These are phyloP conservation scores for Recurvirostra avosetta DNA, from an alignment of 2,113 vertebrate genomes.

Conservation along the genomic window DNA sequence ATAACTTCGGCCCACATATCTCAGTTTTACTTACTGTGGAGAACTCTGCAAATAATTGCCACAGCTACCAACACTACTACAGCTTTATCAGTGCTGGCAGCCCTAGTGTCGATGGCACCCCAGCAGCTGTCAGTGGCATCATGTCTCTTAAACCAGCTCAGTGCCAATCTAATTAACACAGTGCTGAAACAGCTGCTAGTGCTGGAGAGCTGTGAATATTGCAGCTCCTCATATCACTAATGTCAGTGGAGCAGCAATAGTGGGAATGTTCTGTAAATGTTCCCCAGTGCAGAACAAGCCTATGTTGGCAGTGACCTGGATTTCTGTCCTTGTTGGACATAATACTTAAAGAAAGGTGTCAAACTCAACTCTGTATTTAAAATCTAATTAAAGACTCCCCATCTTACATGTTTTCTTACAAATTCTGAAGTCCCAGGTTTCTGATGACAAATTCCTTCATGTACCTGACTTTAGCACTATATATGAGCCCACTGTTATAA, in stretches of 20 bases:
- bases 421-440: neutral
- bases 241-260: neutral
- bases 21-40: neutral
- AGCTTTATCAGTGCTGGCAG: conserved; percentile 45
- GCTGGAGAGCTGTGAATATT: conserved; percentile 37
- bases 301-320: neutral
- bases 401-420: neutral
- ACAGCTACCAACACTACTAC: neutral
- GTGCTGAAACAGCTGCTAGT: conserved; percentile 48
- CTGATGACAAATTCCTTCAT: neutral
- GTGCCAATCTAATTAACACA: conserved; percentile 63
- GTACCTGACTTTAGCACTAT: neutral
- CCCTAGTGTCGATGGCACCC: neutral
- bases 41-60: neutral
- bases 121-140: conserved; percentile 38
- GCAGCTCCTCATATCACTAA: neutral
- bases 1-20: neutral
- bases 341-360: neutral
- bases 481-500: neutral
- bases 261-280: conserved; percentile 37
- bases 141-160: conserved; percentile 40
- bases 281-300: neutral
- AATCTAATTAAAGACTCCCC: neutral
- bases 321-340: conserved; percentile 18
- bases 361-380: neutral